Percentiles rank a stretch among this genome's conserved stretches.
Conservation (phyloP, 2,888 invertebrate species). For the Lasioglossum pauxillum region DNA sequence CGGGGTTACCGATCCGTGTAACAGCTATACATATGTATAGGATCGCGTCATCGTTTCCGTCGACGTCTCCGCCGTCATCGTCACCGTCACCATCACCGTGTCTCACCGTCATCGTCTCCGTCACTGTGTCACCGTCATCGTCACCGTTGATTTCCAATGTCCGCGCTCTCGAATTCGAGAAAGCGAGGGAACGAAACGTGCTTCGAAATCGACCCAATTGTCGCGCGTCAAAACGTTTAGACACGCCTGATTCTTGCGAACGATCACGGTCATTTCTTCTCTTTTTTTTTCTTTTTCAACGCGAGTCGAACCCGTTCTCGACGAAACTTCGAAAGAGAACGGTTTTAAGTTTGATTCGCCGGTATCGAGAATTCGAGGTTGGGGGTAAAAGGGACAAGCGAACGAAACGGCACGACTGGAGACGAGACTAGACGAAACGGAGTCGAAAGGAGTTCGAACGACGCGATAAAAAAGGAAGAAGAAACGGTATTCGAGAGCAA, state of each 20-base stretch:
- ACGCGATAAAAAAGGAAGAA: background rate
- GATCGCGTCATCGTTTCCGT: background rate
- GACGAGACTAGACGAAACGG: background rate
- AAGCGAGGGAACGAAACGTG: background rate
- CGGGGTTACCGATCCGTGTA: background rate
- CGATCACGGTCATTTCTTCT: background rate
- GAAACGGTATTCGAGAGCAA: background rate
- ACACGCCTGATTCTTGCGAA: background rate
- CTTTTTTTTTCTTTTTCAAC: background rate
- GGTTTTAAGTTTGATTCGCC: background rate
- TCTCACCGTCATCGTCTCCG: background rate
- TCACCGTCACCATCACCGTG: background rate
- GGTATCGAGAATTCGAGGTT: background rate
- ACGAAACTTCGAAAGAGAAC: background rate
- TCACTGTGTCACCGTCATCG: background rate
- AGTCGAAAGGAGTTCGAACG: background rate
- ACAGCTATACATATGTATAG: background rate
- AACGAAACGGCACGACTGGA: background rate
- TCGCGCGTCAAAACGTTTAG: background rate
- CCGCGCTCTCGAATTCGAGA: slow-evolving; percentile 5
- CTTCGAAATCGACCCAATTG: background rate
- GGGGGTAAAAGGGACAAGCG: background rate
- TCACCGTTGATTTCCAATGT: background rate
- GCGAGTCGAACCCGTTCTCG: slow-evolving; percentile 8
- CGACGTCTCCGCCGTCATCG: background rate